A percentile compares a stretch with the other conserved stretches of the same genome.
Evolutionary conservation across 2,797 vertebrate genomes (phyloP).

Genomic region (Acanthiza pusilla): DNA sequence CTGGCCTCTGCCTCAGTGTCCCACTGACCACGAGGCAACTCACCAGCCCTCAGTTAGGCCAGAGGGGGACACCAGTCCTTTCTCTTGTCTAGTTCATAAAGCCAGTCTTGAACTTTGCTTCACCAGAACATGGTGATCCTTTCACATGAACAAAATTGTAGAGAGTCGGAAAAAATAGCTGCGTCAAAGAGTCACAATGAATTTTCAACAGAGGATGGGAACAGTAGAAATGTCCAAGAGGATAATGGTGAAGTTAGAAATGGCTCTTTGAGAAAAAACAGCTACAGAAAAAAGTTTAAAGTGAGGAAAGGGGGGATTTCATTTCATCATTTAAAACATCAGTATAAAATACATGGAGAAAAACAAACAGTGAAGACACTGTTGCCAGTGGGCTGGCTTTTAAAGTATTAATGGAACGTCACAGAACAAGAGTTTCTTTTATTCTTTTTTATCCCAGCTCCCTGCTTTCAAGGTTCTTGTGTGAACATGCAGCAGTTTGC

Average conservation of each 20-base stretch:
- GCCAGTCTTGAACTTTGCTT: neutral
- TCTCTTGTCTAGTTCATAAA: neutral
- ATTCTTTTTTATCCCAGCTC: conserved; percentile 61
- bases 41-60: neutral
- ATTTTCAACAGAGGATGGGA: conserved; percentile 36
- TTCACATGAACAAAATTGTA: neutral
- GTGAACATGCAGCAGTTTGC: conserved; percentile 75
- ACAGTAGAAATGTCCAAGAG: conserved; percentile 25
- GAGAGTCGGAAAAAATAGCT: neutral
- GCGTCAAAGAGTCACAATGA: conserved; percentile 27
- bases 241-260: conserved; percentile 52
- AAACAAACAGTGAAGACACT: conserved; percentile 58
- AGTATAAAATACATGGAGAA: neutral
- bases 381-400: conserved; percentile 66
- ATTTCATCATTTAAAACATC: conserved; percentile 51
- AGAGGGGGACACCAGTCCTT: neutral
- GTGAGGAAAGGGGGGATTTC: neutral
- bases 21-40: rapidly evolving
- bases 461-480: conserved; percentile 70
- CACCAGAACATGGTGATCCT: neutral
- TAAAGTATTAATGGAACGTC: conserved; percentile 64
- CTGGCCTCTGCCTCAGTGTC: neutral
- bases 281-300: conserved; percentile 44
- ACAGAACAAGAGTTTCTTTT: conserved; percentile 75
- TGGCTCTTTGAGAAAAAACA: conserved; percentile 39